These are phyloP conservation scores for Nephrotoma guestfalica DNA, from an alignment of 2,888 invertebrate genomes.

Conservation along the genomic window DNA sequence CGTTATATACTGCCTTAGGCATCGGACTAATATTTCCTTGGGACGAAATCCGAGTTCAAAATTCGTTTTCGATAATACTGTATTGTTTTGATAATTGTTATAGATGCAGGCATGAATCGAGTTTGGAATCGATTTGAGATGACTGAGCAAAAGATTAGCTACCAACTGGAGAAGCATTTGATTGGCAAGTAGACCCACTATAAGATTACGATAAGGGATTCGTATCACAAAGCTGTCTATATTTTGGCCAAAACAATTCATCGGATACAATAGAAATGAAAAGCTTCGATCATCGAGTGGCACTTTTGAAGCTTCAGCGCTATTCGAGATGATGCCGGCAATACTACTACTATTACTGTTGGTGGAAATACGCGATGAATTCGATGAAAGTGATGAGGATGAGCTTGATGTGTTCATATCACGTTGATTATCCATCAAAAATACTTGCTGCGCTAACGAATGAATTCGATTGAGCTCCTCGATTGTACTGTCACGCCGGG, in stretches of 20 bases:
- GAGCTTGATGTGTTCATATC: conserved; percentile 20
- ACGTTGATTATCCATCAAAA: conserved; percentile 41
- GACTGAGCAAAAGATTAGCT: conserved; percentile 71
- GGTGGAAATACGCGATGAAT: conserved; percentile 8
- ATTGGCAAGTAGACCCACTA: conserved; percentile 80
- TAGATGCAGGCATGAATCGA: conserved; percentile 35
- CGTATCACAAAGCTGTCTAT: conserved; percentile 65
- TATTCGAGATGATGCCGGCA: not conserved
- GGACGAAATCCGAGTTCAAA: conserved; percentile 33
- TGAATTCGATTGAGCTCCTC: conserved; percentile 73
- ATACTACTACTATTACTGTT: conserved; percentile 6
- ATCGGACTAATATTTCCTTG: conserved; percentile 53
- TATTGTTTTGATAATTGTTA: conserved; percentile 28
- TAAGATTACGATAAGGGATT: conserved; percentile 75
- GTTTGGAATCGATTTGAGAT: conserved; percentile 46
- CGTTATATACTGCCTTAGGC: conserved; percentile 67
- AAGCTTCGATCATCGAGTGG: conserved; percentile 72
- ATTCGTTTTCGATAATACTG: conserved; percentile 23
- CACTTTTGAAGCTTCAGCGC: conserved; percentile 29
- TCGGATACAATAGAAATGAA: conserved; percentile 72
- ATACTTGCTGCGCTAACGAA: conserved; percentile 81
- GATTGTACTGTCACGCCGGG: conserved; percentile 70
- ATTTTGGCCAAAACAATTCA: conserved; percentile 52
- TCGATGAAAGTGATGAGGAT: conserved; percentile 10
- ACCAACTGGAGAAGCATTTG: conserved; percentile 86